Evolutionary conservation across 2,888 invertebrate species (phyloP), one percentile per base, ranked within the genome.

Genomic region (Philereme transversata): DNA sequence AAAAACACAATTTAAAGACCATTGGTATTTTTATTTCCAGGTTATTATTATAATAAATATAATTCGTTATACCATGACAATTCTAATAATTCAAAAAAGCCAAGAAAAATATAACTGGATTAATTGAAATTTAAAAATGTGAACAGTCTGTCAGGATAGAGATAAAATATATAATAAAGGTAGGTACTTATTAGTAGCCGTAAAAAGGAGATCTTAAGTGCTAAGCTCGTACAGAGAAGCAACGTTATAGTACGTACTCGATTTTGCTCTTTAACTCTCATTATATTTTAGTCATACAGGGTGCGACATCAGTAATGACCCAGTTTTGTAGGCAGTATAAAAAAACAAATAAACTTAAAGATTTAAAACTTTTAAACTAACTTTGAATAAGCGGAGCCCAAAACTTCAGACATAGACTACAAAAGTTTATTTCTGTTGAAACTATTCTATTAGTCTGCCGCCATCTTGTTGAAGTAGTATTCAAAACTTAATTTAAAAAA

Each of bases 1-100:
- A 43, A 64, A 60, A 62, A 65, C 61, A 61, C 47, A 40, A 40
- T 53, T 57, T 60, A 53, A 60, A 66, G 64, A 68, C 59, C 60
- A 68, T 68, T 65, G 55, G 62, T 61, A 53, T 59, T 67, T 64
- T 70, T 70, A 70, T 68, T 70, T 63, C 35, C 60, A 59, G 57
- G 52, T 63, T 62, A 61, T 63, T 62, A 61, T 62, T 55, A 57
- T 58, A 63, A 67, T 67, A 65, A 65, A 61, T 68, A 70, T 64
- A 65, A 64, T 62, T 63, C 57, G 53, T 56, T 61, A 65, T 61
- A 58, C 58, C 35, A 58, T 62, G 54, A 61, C 60, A 52, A 60
- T 65, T 62, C 51, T 60, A 67, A 60, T 62, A 60, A 50, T 55
- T 41, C 53, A 11, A 60, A 60, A 62, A 60, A 62, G 62, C 56